Base-by-base conservation (phyloP, 2,797 vertebrate genomes). In the Capromys pilorides region DNA sequence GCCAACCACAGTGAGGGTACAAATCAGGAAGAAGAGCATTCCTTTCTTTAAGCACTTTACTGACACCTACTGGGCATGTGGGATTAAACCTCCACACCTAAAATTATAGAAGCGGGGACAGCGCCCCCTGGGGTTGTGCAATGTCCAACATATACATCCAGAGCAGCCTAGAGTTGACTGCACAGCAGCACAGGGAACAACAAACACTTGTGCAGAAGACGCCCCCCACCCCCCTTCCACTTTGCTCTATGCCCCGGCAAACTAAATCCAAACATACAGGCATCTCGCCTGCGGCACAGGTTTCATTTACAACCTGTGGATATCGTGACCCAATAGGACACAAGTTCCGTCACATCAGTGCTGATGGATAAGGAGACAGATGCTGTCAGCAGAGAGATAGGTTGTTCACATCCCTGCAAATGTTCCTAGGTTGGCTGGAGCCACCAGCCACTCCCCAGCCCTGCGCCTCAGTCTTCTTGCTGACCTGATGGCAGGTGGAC, bases 61-160 rank as follows among this genome's bases (percentile, higher is more conserved):
- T 95, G 95, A 95, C 96, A 90, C 69, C 96, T 96, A 81, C 96
- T 95, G 96, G 96, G 28, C 77, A 5, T 10, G 36, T 22, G 18
- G 2, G 86, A 14, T 11, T 11, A 31, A 33, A 57, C 1, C 51
- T 8, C 10, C 51, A 28, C 2, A 18, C 59, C 41, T 10, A 22
- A 45, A 2, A 0, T 0, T 0, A 6, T 18, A 8, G 62, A 45
- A 10, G 2, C 41, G 2, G 12, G 16, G 8, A 24, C 5, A 6
- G 94, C 1, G 8, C n/a, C 90, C 62, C 79, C 61, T 3, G 49
- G 59, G 84, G 61, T 12, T 61, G 75, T 5, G 75, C 73, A 21
- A 12, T 0, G 19, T 28, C 36, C 10, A 1, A 3, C 59, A 22
- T 19, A 33, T 4, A 5, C 18, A 3, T 13, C 0, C 0, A 0